Evolutionary conservation across 2,797 vertebrate species (phyloP), one percentile per base, ranked within the genome.

Genomic region (Crocodylus rhombifer): DNA sequence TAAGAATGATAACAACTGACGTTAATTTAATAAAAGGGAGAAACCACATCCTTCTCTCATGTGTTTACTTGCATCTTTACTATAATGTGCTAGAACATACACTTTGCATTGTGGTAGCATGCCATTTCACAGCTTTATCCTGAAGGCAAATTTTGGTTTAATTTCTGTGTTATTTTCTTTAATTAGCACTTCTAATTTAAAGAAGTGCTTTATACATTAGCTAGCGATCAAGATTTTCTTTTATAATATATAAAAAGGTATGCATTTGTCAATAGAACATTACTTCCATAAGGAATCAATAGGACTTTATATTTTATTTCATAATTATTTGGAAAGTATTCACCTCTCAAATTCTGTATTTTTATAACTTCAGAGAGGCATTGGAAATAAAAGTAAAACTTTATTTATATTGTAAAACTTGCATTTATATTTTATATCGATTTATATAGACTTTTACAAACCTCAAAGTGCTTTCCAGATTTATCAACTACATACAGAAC

Each of bases 61-160:
- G 12, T 69, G 56, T 12, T 15, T n/a, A 4, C 16, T 20, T 57
- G 65, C 8, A 55, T 23, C 84, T 67, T 51, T 67, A 60, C 15
- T 33, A 17, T 12, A 42, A 91, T 7, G 63, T 23, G 63, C 16
- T 4, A 20, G 57, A 17, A 6, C 30, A 2, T 3, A 2, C 30
- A 51, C 42, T 36, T 7, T 13, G 25, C 18, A 28, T 20, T 23
- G 75, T 36, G 10, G 73, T 51, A 63, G 30, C 15, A 73, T 0
- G 1, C 55, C 25, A 7, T 33, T 69, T 58, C 58, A 73, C 7
- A 2, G 0, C 1, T 17, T 1, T 73, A 67, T 42, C 51, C 11
- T 0, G 1, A 9, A 8, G 33, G 13, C 11, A 81, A 77, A 78
- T 69, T 23, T 63, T 8, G 20, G 1, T 1, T 77, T 91, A 13